Evolutionary conservation across 2,888 invertebrate species (phyloP), one percentile per base, ranked within the genome.

Genomic region (Leptarthrus brevirostris): DNA sequence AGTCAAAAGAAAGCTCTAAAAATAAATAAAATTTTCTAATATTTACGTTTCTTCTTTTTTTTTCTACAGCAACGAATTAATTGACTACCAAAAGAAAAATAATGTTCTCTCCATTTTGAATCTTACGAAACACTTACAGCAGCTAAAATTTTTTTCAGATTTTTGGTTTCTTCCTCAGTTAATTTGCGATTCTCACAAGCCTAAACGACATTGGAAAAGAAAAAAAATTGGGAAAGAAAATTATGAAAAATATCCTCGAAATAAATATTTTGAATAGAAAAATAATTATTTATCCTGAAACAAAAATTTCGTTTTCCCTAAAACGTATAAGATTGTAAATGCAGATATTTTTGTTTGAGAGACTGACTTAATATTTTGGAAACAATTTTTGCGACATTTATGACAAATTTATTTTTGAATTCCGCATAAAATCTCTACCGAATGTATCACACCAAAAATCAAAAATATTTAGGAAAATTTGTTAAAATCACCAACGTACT

Each of bases 141-240:
- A 86, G 89, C 87, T 84, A 91, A 87, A 86, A 90, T 90, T 89
- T 90, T 90, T 84, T 89, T 88, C 86, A 91, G 88, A 87, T 88
- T 86, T 88, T 89, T 89, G 85, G 90, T 90, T 89, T 90, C 89
- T 88, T 91, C 90, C 87, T 91, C 90, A 85, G 89, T 89, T 87
- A 89, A 88, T 81, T 91, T 91, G 84, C 90, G 89, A 84, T 89
- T 88, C 87, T 89, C 90, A 87, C 90, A 89, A 83, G 91, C 91
- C 91, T 91, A 78, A 77, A 77, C 77, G 76, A 64, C 58, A 53
- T 24, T 22, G 12, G 44, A 53, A 34, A 22, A 66, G 5, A 8
- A 53, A 24, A 26, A 44, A 56, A 54, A 18, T 18, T 24, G 22
- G 24, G 47, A 53, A 69, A 47, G 10, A 26, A 26, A 44, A 47